Evolutionary conservation across 1,140 invertebrate genomes (phyloP), one percentile per base, ranked within the genome.

Genomic region (Cylas formicarius): DNA sequence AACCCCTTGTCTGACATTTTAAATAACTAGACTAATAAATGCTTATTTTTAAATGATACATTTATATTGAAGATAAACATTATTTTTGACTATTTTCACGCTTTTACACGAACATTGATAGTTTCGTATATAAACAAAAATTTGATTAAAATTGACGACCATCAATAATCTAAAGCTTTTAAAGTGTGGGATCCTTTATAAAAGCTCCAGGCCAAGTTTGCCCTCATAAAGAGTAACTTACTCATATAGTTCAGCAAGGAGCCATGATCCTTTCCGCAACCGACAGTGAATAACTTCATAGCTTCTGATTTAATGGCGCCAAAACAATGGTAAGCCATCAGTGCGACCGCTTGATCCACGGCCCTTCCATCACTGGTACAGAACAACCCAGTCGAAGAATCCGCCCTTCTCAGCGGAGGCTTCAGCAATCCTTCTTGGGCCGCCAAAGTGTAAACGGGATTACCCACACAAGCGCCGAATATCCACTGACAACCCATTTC

Each of bases 401-500:
- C 71, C 7, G 65, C 53, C 7, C 69, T 48, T 62, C 36, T 63
- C 56, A 38, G 72, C 42, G 7, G 76, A 70, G 18, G 68, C 52
- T 77, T 74, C 22, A 81, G 44, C 3, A 82, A 62, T 22, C 76
- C 72, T 49, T 82, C 78, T 56, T 78, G 73, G 2, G 75, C 76
- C 2, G 80, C 80, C 22, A 82, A 50, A 3, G 76, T 78, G 52
- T 75, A 81, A 2, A 80, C 70, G 1, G 78, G 74, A 61, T 82
- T 83, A 7, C 74, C 72, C 20, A 76, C 64, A 58, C 76, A 76
- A 10, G 75, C 76, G 18, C 78, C 72, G 44, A 72, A 72, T 51
- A 82, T 78, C 70, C 71, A 77, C 31, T 75, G 71, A 1, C 81
- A 80, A 0, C 82, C 83, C 70, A 85, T 73, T 65, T 86, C 82